Evolutionary conservation across 2,888 invertebrate species (phyloP).

Genomic region (Catocala sponsa): DNA sequence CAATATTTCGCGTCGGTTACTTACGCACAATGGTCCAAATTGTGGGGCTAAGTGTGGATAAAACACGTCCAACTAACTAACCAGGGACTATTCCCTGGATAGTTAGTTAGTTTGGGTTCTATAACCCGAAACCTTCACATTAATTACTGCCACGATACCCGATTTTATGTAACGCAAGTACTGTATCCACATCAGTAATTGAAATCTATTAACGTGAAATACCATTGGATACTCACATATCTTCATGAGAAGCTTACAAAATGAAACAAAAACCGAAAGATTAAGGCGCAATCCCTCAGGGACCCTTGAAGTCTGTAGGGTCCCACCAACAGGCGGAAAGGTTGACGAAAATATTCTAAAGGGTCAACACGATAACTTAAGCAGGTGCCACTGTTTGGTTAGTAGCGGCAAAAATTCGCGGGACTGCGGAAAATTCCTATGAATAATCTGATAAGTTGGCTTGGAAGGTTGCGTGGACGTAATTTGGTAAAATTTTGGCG

Average conservation of each 20-base stretch:
- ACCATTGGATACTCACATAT: conserved; percentile 28
- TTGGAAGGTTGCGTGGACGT: conserved; percentile 13
- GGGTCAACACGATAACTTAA: conserved; percentile 45
- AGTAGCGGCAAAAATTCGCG: conserved; percentile 41
- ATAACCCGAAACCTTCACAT: no score
- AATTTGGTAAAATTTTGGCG: conserved; percentile 30
- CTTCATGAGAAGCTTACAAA: conserved; percentile 35
- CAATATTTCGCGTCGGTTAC: no score
- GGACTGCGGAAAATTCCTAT: conserved; percentile 34
- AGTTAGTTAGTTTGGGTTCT: no score
- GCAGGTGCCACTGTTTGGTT: conserved; percentile 44
- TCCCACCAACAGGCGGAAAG: conserved; percentile 16
- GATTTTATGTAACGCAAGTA: no score
- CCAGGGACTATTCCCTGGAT: no score
- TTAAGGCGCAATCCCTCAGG: conserved; percentile 34
- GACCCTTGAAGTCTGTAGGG: conserved; percentile 26
- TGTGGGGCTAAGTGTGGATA: no score
- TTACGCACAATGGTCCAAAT: no score
- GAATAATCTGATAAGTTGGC: conserved; percentile 45
- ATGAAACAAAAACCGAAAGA: conserved; percentile 44
- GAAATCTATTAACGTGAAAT: conserved; percentile 4
- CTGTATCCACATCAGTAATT: not conserved
- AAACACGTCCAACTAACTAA: no score
- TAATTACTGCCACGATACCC: no score
- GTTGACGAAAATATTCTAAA: conserved; percentile 34